Evolutionary conservation across 35 echinoderm and acorn worm species (phyloP), one percentile per base, ranked within the genome.

Genomic region (Apostichopus parvimensis): DNA sequence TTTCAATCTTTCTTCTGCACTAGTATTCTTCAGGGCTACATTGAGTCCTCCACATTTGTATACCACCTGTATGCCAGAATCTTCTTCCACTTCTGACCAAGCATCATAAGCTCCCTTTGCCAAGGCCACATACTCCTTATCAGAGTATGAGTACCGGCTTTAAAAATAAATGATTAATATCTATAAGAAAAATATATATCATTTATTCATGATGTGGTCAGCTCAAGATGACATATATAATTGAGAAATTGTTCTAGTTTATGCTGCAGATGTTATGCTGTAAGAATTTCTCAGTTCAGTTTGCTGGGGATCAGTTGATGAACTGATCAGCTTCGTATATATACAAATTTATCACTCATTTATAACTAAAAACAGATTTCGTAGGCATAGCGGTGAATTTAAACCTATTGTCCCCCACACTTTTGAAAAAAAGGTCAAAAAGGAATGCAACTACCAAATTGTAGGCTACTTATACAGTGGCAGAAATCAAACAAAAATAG

Each of bases 31-130:
- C n/a, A 78, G 23, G 21, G 91, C 81, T 4, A 98, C 77, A 66
- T 95, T 78, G 17, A 98, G 28, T 2, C 94, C 94, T 18, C 96
- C 96, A 1, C 87, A 91, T 71, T 91, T 98, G 57, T 92, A 60
- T 15, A 98, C 53, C 1, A 98, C 64, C 78, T 95, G 94, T 28
- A 95, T 13, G 2, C 96, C 96, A 83, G 94, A 92, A 1, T 98
- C 96, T 15, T 90, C 45, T 65, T 98, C 96, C 1, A 93, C 82
- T 78, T 98, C 94, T 21, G 89, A 60, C 92, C 94, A 95, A 17
- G 94, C 92, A 10, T 88, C 66, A 57, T 98, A 98, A 14, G 96
- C 91, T 55, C 94, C 94, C 2, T 34, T 24, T 8, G 94, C 96
- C 26, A 98, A 60, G 9, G 73, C 55, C 21, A 90, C 90, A 64